Conservation (phyloP, 2,797 vertebrate species). For the Thunnus albacares region DNA sequence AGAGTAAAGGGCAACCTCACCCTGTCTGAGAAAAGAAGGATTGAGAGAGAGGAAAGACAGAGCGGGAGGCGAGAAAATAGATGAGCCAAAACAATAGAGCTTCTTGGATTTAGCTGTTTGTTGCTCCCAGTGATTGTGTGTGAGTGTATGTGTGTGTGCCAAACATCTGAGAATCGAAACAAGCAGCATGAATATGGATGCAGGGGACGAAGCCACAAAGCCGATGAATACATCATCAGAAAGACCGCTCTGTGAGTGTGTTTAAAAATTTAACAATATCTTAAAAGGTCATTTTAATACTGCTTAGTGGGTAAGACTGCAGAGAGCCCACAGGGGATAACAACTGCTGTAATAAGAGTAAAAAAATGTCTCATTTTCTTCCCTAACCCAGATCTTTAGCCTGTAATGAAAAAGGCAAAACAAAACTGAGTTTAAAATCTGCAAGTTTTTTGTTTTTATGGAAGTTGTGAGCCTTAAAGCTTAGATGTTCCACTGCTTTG, state of each 20-base stretch:
- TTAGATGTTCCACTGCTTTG: no score
- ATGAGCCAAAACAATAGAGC: slow-evolving; percentile 61
- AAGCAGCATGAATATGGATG: slow-evolving; percentile 56
- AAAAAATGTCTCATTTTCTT: background rate
- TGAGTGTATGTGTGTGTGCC: slow-evolving; percentile 13
- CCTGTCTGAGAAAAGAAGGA: slow-evolving; percentile 46
- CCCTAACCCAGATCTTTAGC: background rate
- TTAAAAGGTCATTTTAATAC: slow-evolving; percentile 33
- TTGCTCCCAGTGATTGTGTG: slow-evolving; percentile 12
- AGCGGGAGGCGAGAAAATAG: slow-evolving; percentile 25
- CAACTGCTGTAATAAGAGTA: background rate
- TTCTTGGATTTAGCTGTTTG: slow-evolving; percentile 40
- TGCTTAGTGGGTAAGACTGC: background rate
- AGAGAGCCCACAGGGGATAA: background rate
- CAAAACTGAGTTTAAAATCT: no score
- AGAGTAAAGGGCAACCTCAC: slow-evolving; percentile 55
- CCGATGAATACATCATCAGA: slow-evolving; percentile 24
- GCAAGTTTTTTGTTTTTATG: background rate
- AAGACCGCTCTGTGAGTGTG: background rate
- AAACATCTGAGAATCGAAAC: slow-evolving; percentile 19
- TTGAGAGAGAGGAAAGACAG: slow-evolving; percentile 24
- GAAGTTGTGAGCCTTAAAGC: background rate
- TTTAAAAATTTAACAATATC: slow-evolving; percentile 15
- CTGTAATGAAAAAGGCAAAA: background rate
- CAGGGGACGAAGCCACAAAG: background rate